A percentile compares a stretch with the other conserved stretches of the same genome.
These are phyloP conservation scores for Epinephelus coioides DNA, from an alignment of 2,797 vertebrate genomes.

Conservation along the genomic window DNA sequence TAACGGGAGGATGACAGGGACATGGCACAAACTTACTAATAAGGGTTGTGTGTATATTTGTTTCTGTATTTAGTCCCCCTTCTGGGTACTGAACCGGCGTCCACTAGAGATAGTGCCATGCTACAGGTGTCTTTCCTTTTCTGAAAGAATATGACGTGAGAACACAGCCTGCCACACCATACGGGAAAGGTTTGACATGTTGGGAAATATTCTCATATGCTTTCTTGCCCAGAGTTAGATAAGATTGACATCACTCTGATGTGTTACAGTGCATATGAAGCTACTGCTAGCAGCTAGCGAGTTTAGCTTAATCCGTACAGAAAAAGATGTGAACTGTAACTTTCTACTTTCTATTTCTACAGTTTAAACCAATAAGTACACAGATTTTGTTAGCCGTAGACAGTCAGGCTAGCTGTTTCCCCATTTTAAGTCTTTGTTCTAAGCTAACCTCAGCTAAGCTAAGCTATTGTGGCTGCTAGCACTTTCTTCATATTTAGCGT, in stretches of 20 bases:
- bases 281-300: background rate
- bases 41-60: background rate
- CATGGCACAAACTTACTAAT: constrained; percentile 28
- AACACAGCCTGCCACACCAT: constrained; percentile 4
- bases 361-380: background rate
- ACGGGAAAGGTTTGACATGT: background rate
- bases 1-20: constrained; percentile 35
- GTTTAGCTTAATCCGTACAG: background rate
- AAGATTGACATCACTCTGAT: background rate
- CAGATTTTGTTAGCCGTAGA: background rate
- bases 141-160: background rate
- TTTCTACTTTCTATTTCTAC: background rate
- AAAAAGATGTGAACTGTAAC: background rate
- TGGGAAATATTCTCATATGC: background rate
- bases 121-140: background rate
- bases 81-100: background rate
- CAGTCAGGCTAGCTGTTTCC: background rate
- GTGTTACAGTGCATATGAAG: background rate
- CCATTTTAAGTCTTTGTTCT: background rate
- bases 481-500: background rate
- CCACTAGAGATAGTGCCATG: background rate
- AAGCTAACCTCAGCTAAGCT: too few species aligned
- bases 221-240: background rate
- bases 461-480: background rate
- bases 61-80: constrained; percentile 6